These are phyloP conservation scores for Eclectus roratus DNA, from an alignment of 2,113 vertebrate genomes.

Conservation along the genomic window DNA sequence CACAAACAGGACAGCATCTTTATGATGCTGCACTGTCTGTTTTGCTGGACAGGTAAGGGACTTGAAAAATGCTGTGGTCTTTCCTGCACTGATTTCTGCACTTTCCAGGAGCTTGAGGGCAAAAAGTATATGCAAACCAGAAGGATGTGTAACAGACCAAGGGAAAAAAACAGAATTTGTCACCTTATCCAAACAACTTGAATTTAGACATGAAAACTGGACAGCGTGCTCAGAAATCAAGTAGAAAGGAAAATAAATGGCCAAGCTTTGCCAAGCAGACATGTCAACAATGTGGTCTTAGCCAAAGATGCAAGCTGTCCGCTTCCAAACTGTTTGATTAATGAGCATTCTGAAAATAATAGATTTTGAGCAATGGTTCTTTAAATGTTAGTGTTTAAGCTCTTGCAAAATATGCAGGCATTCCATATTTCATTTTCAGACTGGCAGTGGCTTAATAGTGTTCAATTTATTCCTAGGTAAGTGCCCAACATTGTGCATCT, in stretches of 20 bases:
- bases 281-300: neutral
- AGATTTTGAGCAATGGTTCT: neutral
- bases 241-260: neutral
- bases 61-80: neutral
- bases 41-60: neutral
- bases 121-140: neutral
- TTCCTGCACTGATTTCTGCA: neutral
- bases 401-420: slow-evolving; percentile 9
- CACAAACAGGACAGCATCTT: neutral
- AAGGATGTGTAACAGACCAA: neutral
- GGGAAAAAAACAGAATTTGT: neutral
- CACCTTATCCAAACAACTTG: neutral
- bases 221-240: neutral
- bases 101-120: neutral
- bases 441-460: neutral
- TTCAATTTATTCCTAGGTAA: slow-evolving; percentile 11
- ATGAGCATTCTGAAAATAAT: slow-evolving; percentile 31
- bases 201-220: neutral
- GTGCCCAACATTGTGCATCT: neutral
- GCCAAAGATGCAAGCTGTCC: neutral
- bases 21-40: neutral
- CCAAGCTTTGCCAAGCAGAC: neutral
- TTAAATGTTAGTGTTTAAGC: neutral
- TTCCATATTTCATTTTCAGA: slow-evolving; percentile 17
- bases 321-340: slow-evolving; percentile 26